Conservation (phyloP, 2,113 vertebrate genomes). For the Heloderma charlesbogerti region DNA sequence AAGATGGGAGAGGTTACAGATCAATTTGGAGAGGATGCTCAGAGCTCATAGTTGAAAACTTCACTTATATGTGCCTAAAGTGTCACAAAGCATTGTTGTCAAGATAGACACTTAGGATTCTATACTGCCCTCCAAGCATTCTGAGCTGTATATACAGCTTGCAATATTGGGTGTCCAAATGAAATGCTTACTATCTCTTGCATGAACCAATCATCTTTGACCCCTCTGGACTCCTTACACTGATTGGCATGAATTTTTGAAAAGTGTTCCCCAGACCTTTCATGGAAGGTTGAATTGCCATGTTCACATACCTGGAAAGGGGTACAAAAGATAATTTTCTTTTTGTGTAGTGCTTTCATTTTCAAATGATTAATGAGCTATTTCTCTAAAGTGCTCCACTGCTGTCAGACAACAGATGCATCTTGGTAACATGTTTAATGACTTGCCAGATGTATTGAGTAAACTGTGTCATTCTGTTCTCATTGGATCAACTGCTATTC, state of each 20-base stretch:
- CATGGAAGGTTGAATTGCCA: conserved; percentile 39
- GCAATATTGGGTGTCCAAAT: conserved; percentile 31
- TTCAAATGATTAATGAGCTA: conserved; percentile 8
- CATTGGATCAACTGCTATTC: conserved; percentile 39
- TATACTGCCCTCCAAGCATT: conserved; percentile 46
- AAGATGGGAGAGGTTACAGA: background rate
- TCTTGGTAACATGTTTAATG: conserved; percentile 18
- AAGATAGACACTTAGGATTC: background rate
- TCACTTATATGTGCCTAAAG: background rate
- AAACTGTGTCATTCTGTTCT: conserved; percentile 55
- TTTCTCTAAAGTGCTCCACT: conserved; percentile 32
- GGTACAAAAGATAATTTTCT: conserved; percentile 28
- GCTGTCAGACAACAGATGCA: conserved; percentile 16
- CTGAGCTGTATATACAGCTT: conserved; percentile 5
- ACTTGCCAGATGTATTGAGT: conserved; percentile 52
- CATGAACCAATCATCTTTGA: background rate
- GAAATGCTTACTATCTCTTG: conserved; percentile 48
- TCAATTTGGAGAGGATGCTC: background rate
- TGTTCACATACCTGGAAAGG: conserved; percentile 48
- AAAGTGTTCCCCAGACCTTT: conserved; percentile 32
- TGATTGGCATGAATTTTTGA: background rate
- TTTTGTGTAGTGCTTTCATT: conserved; percentile 42
- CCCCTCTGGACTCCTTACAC: conserved; percentile 35
- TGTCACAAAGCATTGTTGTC: background rate
- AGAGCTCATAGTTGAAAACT: background rate